phyloP scores from a whole-genome alignment of 2,888 invertebrate genomes.

The Scaptomyza cyrtandrae region DNA sequence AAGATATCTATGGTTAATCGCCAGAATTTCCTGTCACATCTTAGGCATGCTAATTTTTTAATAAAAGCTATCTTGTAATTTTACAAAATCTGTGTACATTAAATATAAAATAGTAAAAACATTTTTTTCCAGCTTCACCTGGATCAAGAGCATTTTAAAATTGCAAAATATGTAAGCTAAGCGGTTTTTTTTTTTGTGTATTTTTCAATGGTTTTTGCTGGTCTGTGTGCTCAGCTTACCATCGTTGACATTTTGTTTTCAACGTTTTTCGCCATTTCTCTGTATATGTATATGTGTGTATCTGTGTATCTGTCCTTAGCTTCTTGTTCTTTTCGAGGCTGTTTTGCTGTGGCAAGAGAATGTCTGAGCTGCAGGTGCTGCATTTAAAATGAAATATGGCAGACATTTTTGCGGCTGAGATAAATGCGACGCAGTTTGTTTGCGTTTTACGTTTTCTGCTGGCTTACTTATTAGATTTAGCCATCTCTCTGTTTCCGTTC shows the following conservation, averaged over 20 bases:
- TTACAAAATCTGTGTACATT: too few species aligned
- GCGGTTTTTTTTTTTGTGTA: neutral
- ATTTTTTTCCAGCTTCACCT: neutral
- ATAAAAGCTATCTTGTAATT: too few species aligned
- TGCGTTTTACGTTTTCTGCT: conserved; percentile 46
- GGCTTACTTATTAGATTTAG: conserved; percentile 67
- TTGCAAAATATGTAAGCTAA: neutral
- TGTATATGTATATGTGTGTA: conserved; percentile 27
- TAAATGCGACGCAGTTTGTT: conserved; percentile 72
- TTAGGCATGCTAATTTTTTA: too few species aligned
- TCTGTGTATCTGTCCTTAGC: conserved; percentile 13
- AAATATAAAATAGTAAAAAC: neutral
- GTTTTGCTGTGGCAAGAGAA: conserved; percentile 15
- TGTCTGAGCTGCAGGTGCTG: conserved; percentile 71
- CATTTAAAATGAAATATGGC: conserved; percentile 76
- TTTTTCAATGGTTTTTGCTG: neutral
- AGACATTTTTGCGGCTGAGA: conserved; percentile 74
- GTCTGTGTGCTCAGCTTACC: conserved; percentile 46
- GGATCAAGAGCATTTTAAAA: conserved; percentile 4
- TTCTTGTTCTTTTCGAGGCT: conserved; percentile 11
- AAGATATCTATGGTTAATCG: too few species aligned
- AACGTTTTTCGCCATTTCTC: conserved; percentile 28
- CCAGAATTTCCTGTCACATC: too few species aligned
- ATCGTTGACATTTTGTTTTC: conserved; percentile 73
- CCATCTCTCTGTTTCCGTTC: conserved; percentile 23